Conservation (phyloP, 2,888 invertebrate genomes). For the Nomada ferruginata region DNA sequence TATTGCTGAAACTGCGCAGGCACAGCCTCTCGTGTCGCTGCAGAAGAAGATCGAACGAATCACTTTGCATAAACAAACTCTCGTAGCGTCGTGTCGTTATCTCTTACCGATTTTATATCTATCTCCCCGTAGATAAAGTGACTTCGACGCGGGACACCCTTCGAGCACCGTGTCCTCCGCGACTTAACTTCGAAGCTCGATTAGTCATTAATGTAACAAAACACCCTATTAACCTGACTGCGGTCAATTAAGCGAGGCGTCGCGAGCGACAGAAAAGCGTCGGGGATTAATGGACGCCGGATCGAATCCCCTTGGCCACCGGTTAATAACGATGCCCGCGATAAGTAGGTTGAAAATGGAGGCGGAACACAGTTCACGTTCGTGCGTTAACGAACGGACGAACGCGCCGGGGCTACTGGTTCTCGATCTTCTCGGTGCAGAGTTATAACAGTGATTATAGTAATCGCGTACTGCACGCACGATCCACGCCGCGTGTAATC, state of each 20-base stretch:
- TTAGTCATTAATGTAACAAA: conserved; percentile 78
- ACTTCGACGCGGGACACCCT: background rate
- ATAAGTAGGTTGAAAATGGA: conserved; percentile 64
- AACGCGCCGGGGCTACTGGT: background rate
- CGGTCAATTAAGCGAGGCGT: conserved; percentile 77
- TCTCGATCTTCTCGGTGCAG: conserved; percentile 19
- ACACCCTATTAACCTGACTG: conserved; percentile 75
- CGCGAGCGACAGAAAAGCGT: conserved; percentile 71
- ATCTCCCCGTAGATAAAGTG: no score
- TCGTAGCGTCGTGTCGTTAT: no score
- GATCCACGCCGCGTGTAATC: conserved; percentile 46
- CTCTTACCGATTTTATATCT: no score
- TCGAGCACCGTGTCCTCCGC: conserved; percentile 19
- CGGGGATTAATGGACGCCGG: conserved; percentile 73
- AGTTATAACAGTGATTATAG: conserved; percentile 64
- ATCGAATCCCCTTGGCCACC: conserved; percentile 25
- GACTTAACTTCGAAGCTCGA: conserved; percentile 78
- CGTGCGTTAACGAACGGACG: conserved; percentile 54
- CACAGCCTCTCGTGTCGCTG: no score
- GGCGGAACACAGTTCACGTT: conserved; percentile 42
- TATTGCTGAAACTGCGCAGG: no score
- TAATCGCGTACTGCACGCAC: conserved; percentile 55
- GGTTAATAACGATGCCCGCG: conserved; percentile 64
- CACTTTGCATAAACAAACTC: no score
- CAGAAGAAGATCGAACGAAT: no score